Evolutionary conservation across 2,888 invertebrate genomes (phyloP), one percentile per base, ranked within the genome.

Genomic region (Hanleya hanleyi): DNA sequence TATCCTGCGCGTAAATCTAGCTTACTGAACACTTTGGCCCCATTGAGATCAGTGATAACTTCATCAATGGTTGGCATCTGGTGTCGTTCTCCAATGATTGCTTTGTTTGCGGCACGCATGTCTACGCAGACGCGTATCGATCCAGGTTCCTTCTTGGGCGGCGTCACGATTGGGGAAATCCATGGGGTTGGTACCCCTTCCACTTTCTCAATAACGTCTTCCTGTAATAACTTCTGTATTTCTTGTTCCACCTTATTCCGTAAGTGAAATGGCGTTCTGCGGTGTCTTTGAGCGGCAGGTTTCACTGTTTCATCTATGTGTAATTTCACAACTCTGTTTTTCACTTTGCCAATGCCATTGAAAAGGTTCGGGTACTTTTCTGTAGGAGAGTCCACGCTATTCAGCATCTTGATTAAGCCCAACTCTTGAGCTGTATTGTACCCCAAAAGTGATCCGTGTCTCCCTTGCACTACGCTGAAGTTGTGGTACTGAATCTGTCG

Each of bases 101-200:
- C 80, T 61, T 78, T 77, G 38, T 83, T 82, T 0, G 81, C 75
- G 51, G 76, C 67, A 18, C 82, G 47, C 80, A 84, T 38, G 74
- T 68, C 50, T 73, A 82, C 67, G 74, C 74, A 26, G 73, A 71
- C 15, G 32, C 70, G 29, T 12, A 71, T 61, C 33, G 64, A 47
- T 5, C 51, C 66, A n/a, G 70, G 67, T 15, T 64, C 6, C 35
- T 73, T 71, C 41, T 73, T 73, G 22, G 73, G 75, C 22, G 69
- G 71, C n/a, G 73, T 69, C 26, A 78, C 78, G 29, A 78, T 77
- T 0, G 76, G 82, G 9, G 75, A 76, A 9, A 81, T 74, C 80
- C 80, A 81, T 18, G 76, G 79, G 62, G 75, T 81, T 33, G 80
- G 73, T 62, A 68, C 71, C 29, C 79, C 77, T 57, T 75, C 67